A percentile compares a stretch with the other conserved stretches of the same genome.
Evolutionary conservation across 1,140 invertebrate species (phyloP).

Genomic region (Conus ventricosus): DNA sequence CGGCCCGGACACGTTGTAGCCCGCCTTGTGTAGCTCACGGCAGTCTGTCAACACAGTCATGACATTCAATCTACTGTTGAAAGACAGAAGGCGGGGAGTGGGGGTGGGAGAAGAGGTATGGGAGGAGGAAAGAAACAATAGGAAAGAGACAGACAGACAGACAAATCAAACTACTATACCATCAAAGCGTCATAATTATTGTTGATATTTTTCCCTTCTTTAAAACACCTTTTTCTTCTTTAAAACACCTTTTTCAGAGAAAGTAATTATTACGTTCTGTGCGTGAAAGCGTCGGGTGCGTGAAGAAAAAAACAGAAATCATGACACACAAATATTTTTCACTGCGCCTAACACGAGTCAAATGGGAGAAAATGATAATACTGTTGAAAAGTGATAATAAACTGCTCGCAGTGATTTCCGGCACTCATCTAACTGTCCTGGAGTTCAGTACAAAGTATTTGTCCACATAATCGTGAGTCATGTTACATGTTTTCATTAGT

Average conservation of each 20-base stretch:
- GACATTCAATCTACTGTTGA: not conserved
- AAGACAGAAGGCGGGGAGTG: not conserved
- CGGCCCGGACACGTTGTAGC: conserved; percentile 46
- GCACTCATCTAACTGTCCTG: too few relatives aligned
- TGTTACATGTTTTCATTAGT: too few relatives aligned
- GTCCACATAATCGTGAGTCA: too few relatives aligned
- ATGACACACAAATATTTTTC: not conserved
- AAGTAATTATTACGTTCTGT: not conserved
- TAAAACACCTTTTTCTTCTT: not conserved
- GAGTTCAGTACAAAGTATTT: too few relatives aligned
- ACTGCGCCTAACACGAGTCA: too few relatives aligned
- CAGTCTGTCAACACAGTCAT: conserved; percentile 38
- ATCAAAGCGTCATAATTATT: not conserved
- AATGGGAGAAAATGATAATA: too few relatives aligned
- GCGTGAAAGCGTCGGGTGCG: not conserved
- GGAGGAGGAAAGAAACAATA: not conserved
- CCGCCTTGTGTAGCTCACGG: conserved; percentile 33
- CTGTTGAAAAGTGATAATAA: too few relatives aligned
- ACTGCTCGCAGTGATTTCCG: too few relatives aligned
- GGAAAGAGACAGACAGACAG: conserved; percentile 9
- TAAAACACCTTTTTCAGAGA: not conserved
- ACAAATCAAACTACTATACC: not conserved
- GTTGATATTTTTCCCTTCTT: too few relatives aligned
- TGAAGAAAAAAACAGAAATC: not conserved
- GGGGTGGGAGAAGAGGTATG: not conserved